Conservation (phyloP, 2,113 vertebrate genomes). For the Triplophysa rosa region DNA sequence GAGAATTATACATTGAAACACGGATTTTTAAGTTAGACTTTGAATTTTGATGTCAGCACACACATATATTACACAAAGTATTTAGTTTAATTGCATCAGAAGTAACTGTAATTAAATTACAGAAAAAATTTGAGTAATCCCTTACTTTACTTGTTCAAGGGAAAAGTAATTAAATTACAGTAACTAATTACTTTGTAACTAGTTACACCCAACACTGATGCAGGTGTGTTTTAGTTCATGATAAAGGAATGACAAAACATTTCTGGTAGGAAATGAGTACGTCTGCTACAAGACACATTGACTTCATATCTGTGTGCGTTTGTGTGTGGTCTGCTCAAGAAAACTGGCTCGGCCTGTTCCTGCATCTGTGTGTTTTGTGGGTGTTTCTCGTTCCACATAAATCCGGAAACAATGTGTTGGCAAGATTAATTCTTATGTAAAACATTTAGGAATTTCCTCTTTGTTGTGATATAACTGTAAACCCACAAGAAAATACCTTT, state of each 20-base stretch:
- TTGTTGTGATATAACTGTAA: constrained; percentile 4
- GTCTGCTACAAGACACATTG: neutral
- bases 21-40: too few species aligned
- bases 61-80: too few species aligned
- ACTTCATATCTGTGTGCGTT: neutral
- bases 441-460: constrained; percentile 9
- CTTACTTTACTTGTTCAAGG: too few species aligned
- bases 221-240: neutral
- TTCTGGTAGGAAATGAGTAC: neutral
- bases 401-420: constrained; percentile 15
- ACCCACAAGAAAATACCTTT: constrained; percentile 8
- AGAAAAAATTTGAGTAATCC: too few species aligned
- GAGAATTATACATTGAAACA: too few species aligned
- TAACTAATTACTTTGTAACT: too few species aligned
- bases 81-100: too few species aligned
- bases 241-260: neutral
- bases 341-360: constrained; percentile 34
- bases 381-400: constrained; percentile 31
- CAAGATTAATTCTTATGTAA: constrained; percentile 2
- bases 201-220: too few species aligned
- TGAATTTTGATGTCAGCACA: too few species aligned
- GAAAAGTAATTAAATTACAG: too few species aligned
- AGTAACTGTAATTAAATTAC: too few species aligned
- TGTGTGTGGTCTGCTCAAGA: neutral
- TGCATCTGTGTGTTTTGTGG: constrained; percentile 28